These are phyloP conservation scores for Acanthis flammea DNA, from an alignment of 2,797 vertebrate species.

Conservation along the genomic window DNA sequence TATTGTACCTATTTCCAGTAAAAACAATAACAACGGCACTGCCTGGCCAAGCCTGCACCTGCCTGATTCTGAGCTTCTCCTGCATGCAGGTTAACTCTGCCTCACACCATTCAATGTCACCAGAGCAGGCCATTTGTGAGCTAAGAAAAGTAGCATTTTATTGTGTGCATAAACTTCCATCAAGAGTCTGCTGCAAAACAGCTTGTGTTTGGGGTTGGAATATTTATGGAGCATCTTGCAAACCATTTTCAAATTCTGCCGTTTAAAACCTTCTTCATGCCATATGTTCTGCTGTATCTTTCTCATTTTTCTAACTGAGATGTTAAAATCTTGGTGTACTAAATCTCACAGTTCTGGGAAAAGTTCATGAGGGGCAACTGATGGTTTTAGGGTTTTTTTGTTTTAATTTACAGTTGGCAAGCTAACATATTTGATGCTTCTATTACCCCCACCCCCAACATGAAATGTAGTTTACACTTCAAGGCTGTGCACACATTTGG, in stretches of 20 bases:
- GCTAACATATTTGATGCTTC: conserved; percentile 38
- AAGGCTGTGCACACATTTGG: not conserved
- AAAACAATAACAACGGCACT: not conserved
- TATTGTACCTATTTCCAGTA: not conserved
- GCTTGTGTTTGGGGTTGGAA: conserved; percentile 42
- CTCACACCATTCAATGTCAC: not conserved
- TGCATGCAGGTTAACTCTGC: not conserved
- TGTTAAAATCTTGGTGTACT: conserved; percentile 17
- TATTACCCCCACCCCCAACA: not conserved
- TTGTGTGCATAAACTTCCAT: conserved; percentile 4
- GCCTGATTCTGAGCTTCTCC: not conserved
- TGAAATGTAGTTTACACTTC: not conserved
- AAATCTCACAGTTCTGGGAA: conserved; percentile 32
- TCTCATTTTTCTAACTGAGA: not conserved
- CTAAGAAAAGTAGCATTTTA: not conserved
- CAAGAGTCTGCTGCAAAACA: not conserved
- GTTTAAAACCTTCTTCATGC: conserved; percentile 16
- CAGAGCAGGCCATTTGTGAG: not conserved
- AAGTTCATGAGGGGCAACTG: not conserved
- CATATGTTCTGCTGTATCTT: conserved; percentile 47
- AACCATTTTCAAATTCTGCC: conserved; percentile 23
- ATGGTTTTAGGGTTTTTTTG: not conserved
- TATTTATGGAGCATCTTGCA: conserved; percentile 40
- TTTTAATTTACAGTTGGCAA: conserved; percentile 43
- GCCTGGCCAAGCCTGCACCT: not conserved